phyloP scores from a whole-genome alignment of 2,888 invertebrate genomes.

The Achlya flavicornis region DNA sequence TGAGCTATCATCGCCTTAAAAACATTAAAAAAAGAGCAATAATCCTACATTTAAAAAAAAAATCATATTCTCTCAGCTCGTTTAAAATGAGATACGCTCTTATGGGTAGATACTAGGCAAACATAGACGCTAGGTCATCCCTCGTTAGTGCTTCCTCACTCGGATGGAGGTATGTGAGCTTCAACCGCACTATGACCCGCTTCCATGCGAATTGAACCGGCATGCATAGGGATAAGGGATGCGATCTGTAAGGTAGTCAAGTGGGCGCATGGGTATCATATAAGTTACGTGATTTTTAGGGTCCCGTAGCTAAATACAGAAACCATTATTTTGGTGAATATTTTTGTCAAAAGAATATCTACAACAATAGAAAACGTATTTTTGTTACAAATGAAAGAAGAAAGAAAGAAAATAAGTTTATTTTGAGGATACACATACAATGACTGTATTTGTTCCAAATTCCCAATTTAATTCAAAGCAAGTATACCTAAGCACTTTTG shows the following conservation, averaged over 20 bases:
- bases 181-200: neutral
- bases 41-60: no score
- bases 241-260: conserved; percentile 1
- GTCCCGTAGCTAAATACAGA: neutral
- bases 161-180: neutral
- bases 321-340: no score
- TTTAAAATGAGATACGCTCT: neutral
- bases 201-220: neutral
- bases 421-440: no score
- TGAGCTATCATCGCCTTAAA: no score
- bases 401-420: no score
- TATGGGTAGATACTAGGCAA: neutral
- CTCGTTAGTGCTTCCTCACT: neutral
- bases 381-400: no score
- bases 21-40: no score
- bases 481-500: no score
- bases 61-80: neutral
- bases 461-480: no score
- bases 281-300: neutral
- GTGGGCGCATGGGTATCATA: neutral
- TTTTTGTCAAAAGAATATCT: no score
- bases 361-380: no score
- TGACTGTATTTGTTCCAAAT: no score
- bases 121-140: conserved; percentile 2
- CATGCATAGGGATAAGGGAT: conserved; percentile 6